phyloP scores from a whole-genome alignment of 53 echinoderm and acorn worm species.

The Echinometra lucunter region DNA sequence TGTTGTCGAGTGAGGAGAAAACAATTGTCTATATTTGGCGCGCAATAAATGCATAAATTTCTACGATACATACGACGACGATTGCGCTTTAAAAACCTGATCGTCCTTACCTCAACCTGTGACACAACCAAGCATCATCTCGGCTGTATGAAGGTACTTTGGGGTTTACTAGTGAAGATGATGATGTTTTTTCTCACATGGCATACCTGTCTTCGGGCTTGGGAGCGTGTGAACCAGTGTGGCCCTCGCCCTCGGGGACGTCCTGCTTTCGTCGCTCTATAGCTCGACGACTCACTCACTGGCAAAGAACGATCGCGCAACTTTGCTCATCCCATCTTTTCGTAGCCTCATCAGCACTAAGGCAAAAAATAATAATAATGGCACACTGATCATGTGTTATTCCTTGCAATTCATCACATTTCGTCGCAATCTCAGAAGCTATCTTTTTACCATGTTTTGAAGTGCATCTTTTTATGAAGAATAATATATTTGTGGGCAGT shows the following conservation, averaged over 20 bases:
- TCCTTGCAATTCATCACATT: constrained; percentile 36
- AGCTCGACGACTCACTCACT: too few relatives aligned
- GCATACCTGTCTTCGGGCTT: constrained; percentile 31
- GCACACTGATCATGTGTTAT: constrained; percentile 14
- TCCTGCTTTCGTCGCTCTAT: constrained; percentile 16
- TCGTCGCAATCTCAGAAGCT: background rate
- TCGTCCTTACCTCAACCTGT: background rate
- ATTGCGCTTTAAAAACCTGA: background rate
- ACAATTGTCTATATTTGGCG: constrained; percentile 25
- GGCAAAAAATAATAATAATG: background rate
- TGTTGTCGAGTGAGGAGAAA: background rate
- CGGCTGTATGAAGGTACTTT: background rate
- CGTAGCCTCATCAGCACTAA: background rate
- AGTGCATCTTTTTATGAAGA: background rate
- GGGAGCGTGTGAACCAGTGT: constrained; percentile 35
- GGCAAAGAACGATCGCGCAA: background rate
- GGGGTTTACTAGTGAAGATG: background rate
- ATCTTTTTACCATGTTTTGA: background rate
- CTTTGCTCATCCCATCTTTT: background rate
- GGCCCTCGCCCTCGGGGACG: constrained; percentile 30
- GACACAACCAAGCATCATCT: background rate
- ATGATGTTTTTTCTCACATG: constrained; percentile 32
- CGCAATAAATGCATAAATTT: constrained; percentile 13
- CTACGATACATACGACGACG: background rate
- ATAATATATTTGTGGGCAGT: background rate